These are phyloP conservation scores for Pagetopsis macropterus DNA, from an alignment of 2,797 vertebrate species.

Conservation along the genomic window DNA sequence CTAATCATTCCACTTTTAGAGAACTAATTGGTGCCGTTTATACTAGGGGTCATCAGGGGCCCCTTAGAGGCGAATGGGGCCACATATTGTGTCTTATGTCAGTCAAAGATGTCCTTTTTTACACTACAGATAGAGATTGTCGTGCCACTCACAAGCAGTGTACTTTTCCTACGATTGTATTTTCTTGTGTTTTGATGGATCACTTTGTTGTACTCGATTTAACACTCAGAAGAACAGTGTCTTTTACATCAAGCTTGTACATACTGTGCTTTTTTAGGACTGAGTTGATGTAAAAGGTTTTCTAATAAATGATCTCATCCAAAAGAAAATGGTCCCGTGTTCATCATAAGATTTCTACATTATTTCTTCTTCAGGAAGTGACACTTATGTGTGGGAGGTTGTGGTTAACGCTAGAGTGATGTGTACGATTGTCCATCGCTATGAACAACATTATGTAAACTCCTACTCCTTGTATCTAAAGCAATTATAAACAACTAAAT, in stretches of 20 bases:
- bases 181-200: slow-evolving; percentile 20
- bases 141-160: background rate
- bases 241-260: slow-evolving; percentile 60
- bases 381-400: background rate
- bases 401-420: background rate
- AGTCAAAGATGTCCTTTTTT: slow-evolving; percentile 5
- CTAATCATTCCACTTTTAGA: background rate
- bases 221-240: slow-evolving; percentile 25
- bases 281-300: slow-evolving; percentile 48
- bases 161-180: slow-evolving; percentile 14
- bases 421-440: too few relatives aligned
- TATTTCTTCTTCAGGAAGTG: background rate
- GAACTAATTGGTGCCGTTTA: background rate
- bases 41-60: background rate
- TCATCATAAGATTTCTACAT: background rate
- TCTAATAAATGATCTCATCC: slow-evolving; percentile 34
- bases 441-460: too few relatives aligned
- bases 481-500: background rate
- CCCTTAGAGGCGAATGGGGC: background rate
- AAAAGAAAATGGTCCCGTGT: background rate
- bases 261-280: slow-evolving; percentile 56
- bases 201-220: slow-evolving; percentile 52
- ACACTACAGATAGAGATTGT: slow-evolving; percentile 12
- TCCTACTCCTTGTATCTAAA: background rate
- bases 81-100: background rate